Evolutionary conservation across 1,140 invertebrate genomes (phyloP), one percentile per base, ranked within the genome.

Genomic region (Pantala flavescens): DNA sequence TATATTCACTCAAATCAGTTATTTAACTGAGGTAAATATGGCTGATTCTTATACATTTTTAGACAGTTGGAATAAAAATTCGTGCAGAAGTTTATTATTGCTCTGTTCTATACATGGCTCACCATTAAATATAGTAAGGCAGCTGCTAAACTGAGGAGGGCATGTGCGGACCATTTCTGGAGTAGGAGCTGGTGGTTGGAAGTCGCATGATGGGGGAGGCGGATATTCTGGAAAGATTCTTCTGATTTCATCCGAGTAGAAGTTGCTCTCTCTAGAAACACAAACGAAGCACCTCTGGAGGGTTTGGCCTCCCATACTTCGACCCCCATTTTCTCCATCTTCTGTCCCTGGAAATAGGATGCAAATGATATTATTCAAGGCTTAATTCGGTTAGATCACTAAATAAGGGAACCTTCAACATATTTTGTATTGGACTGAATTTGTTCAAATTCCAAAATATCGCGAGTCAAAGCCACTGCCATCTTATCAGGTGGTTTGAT

Each of bases 121-220:
- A 79, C 79, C 79, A 36, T 75, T 71, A 43, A 71, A 75, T 72
- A 76, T 74, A 7, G 77, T 79, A 21, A 78, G 72, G 75, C 79
- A 79, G 21, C 79, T 77, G 55, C 73, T 77, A 63, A 76, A 76
- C 42, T 55, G 23, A 21, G 72, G 71, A 12, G 78, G 78, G 72
- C 78, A 79, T 23, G 74, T 70, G 74, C 74, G 14, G 74, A 23
- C 73, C 43, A 77, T 42, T 24, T 21, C 70, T 71, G 42, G 71
- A 24, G 73, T 71, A 24, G 75, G 75, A 28, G 71, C 42, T 10
- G 71, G 77, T 36, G 77, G 75, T 19, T 72, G 49, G 49, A 63
- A 63, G 71, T 75, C 75, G n/a, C 75, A 75, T n/a, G 36, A 19
- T 1, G 63, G 75, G 19, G 28, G 19, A 24, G 36, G 49, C 3